Conservation (phyloP, 2,113 vertebrate genomes). For the Tachycineta bicolor region DNA sequence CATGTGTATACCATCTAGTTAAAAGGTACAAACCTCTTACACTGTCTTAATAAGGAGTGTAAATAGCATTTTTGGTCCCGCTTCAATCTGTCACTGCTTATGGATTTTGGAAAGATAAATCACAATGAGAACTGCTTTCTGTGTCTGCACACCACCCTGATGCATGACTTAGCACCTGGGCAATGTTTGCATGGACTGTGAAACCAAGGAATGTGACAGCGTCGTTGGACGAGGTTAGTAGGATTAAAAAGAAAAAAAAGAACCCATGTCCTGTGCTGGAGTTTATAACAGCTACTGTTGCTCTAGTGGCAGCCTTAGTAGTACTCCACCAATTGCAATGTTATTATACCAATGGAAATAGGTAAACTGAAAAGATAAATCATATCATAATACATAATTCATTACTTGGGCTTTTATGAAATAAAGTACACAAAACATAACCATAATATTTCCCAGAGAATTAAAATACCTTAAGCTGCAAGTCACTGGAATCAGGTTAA, state of each 20-base stretch:
- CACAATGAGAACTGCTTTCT: not conserved
- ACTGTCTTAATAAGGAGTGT: not conserved
- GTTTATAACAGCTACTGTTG: not conserved
- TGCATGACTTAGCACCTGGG: not conserved
- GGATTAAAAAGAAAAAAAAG: not conserved
- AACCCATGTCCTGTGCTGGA: not conserved
- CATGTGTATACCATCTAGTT: not conserved
- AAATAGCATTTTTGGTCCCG: not conserved
- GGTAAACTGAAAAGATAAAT: not conserved
- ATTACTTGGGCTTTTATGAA: not conserved
- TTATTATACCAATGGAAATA: not conserved
- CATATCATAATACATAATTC: not conserved
- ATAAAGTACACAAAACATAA: not conserved
- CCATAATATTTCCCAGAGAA: not conserved
- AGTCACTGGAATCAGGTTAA: not conserved
- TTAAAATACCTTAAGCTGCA: not conserved
- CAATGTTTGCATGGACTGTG: not conserved
- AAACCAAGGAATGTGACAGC: not conserved
- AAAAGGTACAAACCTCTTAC: not conserved
- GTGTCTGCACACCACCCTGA: not conserved
- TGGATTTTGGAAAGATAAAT: not conserved
- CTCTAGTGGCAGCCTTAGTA: not conserved
- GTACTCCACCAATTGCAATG: not conserved
- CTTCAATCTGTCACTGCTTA: not conserved
- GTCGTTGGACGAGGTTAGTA: rapidly evolving